Base-by-base conservation (phyloP, 2,888 invertebrate species). In the Platycnemis pennipes region DNA sequence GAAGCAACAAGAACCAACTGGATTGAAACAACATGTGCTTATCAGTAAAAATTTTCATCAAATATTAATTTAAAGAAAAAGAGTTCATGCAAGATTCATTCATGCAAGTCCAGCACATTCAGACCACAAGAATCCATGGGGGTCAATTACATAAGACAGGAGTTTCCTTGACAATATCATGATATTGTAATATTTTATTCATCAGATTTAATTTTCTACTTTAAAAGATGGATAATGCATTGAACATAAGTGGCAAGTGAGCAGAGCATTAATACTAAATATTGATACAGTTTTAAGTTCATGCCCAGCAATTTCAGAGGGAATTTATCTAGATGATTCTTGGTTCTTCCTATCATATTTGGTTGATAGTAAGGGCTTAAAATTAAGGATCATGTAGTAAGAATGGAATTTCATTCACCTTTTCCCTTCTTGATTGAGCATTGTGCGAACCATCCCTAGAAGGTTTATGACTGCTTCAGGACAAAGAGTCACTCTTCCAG, bases 381-480 rank as follows among this genome's bases (percentile, higher is more conserved):
- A 77, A 13, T 11, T 2, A 77, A 13, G 31, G 31, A 13, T 26
- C 77, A 77, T 16, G n/a, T 8, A 77, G 37, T 13, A 49, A 88
- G 45, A 53, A 31, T 46, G 63, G 37, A 42, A 26, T 44, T 45
- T 53, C 22, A 88, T 94, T 85, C 94, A 95, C 95, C 95, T 95
- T 94, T 95, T 95, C 95, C 96, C 95, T 95, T 97, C 97, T 96
- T 97, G 96, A 95, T 97, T 97, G 87, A 98, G 97, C 95, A 99
- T 97, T 8, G 98, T 97, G 56, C 99, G 97, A 63, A 99, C 98
- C 97, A 99, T 98, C 0, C 98, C 98, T 94, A 99, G 97, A 49
- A 99, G 97, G 22, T 99, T 98, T 19, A 98, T 98, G 0, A 99
- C 98, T 2, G 99, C 99, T 96, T 99, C 99, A 0, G 99, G 98